A percentile compares a stretch with the other conserved stretches of the same genome.
phyloP scores from a whole-genome alignment of 37 sponge, comb jelly and placozoan genomes.

The Aplysina aerophoba region DNA sequence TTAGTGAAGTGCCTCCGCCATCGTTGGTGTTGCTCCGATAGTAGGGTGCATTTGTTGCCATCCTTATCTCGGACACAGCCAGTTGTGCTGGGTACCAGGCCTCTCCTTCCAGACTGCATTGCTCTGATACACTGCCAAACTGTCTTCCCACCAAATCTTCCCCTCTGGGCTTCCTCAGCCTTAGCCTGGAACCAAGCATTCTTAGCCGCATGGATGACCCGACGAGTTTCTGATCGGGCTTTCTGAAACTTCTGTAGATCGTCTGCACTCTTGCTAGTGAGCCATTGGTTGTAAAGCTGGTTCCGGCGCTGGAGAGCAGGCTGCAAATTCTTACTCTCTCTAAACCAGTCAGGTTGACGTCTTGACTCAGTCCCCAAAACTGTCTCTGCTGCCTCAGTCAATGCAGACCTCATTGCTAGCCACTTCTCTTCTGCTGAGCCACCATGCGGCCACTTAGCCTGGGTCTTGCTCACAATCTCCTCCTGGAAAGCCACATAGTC shows the following conservation, averaged over 20 bases:
- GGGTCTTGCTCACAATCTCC: not conserved
- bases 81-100: constrained; percentile 17
- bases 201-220: constrained; percentile 3
- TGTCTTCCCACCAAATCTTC: constrained; percentile 1
- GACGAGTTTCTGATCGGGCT: not conserved
- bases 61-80: constrained; percentile 6
- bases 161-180: constrained; percentile 38
- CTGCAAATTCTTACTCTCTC: too few species aligned
- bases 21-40: constrained; percentile 16
- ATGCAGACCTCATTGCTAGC: constrained; percentile 1
- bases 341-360: constrained; percentile 7
- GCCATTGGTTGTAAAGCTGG: constrained; percentile 13
- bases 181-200: constrained; percentile 27
- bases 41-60: constrained; percentile 24
- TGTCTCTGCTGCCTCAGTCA: not conserved
- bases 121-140: constrained; percentile 48
- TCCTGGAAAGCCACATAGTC: constrained; percentile 12
- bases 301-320: constrained; percentile 1
- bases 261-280: not conserved
- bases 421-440: constrained; percentile 9
- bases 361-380: not conserved
- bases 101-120: constrained; percentile 39
- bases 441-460: not conserved
- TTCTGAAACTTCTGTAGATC: not conserved
- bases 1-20: constrained; percentile 30